A percentile compares a stretch with the other conserved stretches of the same genome.
Evolutionary conservation across 2,797 vertebrate genomes (phyloP).

Genomic region (Xerus rutilus): DNA sequence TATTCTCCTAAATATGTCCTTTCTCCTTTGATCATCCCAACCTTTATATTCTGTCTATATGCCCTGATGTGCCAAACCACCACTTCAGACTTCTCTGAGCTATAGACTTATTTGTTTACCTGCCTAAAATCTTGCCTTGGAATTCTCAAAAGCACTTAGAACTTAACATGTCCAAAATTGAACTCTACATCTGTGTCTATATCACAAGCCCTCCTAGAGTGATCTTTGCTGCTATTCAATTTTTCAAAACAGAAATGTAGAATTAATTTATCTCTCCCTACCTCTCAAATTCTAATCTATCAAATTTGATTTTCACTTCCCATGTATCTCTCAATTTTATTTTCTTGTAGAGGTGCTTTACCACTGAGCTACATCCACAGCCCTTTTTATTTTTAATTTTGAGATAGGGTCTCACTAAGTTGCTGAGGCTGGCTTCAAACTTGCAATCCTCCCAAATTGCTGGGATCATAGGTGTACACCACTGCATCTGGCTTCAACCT

Average conservation of each 20-base stretch:
- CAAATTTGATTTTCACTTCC: neutral
- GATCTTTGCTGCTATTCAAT: neutral
- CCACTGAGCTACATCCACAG: too few species aligned
- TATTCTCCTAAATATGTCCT: neutral
- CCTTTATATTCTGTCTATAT: neutral
- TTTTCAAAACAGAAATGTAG: constrained; percentile 52
- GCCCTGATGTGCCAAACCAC: neutral
- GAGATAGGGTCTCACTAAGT: too few species aligned
- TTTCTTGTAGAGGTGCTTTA: neutral
- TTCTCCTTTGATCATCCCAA: neutral
- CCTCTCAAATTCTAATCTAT: constrained; percentile 6
- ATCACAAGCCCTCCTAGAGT: neutral
- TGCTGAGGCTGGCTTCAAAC: too few species aligned
- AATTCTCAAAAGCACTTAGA: constrained; percentile 11
- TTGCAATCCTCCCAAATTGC: too few species aligned
- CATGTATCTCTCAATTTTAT: neutral
- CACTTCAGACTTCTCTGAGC: neutral
- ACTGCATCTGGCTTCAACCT: neutral
- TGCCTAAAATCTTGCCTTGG: neutral
- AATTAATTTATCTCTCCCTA: neutral
- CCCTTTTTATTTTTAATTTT: too few species aligned
- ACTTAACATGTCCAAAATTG: neutral
- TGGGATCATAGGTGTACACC: too few species aligned
- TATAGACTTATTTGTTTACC: neutral
- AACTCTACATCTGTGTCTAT: neutral